Percentiles rank a stretch among this genome's conserved stretches.
phyloP scores from a whole-genome alignment of 2,113 vertebrate genomes.

The Phylloscopus whistleri region DNA sequence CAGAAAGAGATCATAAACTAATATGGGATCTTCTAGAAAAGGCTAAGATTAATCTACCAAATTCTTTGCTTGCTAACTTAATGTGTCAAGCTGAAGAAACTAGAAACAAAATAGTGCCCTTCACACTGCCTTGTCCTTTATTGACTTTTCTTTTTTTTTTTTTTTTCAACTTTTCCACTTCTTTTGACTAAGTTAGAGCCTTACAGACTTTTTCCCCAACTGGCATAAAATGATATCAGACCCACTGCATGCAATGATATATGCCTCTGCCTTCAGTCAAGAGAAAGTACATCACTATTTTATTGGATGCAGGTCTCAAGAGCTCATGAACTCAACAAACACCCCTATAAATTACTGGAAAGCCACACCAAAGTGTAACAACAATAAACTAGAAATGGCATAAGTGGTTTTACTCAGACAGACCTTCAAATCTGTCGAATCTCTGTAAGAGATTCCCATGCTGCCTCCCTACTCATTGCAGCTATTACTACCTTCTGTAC shows the following conservation, averaged over 20 bases:
- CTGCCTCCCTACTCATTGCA: background rate
- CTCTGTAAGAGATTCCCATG: background rate
- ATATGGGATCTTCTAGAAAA: background rate
- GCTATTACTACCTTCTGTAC: background rate
- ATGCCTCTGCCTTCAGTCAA: conserved; percentile 70
- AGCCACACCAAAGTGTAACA: conserved; percentile 63
- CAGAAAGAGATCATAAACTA: background rate
- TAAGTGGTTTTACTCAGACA: conserved; percentile 55
- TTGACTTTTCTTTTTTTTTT: background rate
- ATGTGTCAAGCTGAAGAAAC: background rate
- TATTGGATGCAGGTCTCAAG: conserved; percentile 72
- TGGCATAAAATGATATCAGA: conserved; percentile 70
- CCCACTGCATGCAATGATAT: conserved; percentile 72
- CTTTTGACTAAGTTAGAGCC: conserved; percentile 58
- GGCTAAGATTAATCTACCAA: background rate
- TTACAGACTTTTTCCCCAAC: conserved; percentile 61
- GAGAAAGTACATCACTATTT: conserved; percentile 74
- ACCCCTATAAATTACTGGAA: conserved; percentile 71
- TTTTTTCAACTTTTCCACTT: background rate
- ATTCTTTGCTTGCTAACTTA: background rate
- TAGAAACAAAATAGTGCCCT: background rate
- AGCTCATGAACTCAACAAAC: conserved; percentile 72
- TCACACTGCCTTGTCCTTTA: background rate
- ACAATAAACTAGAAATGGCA: conserved; percentile 68
- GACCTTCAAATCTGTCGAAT: background rate